Evolutionary conservation across 2,888 invertebrate species (phyloP).

Genomic region (Apeira syringaria): DNA sequence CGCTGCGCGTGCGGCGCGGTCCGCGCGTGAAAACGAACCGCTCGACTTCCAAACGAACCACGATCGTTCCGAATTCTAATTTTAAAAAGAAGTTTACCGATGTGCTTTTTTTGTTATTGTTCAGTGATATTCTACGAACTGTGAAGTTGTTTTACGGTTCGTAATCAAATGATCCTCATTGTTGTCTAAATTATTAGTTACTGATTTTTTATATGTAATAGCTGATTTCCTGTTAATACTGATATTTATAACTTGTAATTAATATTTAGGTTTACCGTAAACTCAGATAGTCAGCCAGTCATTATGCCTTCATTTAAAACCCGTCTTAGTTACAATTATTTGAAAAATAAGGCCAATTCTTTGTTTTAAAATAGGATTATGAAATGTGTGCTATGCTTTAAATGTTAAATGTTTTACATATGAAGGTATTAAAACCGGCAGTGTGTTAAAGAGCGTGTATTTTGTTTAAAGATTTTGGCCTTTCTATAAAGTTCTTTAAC

Average conservation of each 20-base stretch:
- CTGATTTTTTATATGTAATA: conserved; percentile 39
- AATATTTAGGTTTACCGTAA: conserved; percentile 12
- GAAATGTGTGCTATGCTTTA: no score
- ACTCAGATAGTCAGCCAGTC: no score
- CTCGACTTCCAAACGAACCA: conserved; percentile 56
- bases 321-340: no score
- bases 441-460: no score
- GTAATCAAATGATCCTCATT: conserved; percentile 32
- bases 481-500: no score
- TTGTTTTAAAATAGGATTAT: no score
- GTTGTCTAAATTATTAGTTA: conserved; percentile 39
- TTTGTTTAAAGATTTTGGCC: no score
- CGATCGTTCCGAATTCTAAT: conserved; percentile 55
- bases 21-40: conserved; percentile 47
- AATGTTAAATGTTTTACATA: no score
- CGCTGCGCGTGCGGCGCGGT: conserved; percentile 71
- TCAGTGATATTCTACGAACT: conserved; percentile 42
- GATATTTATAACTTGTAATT: conserved; percentile 25
- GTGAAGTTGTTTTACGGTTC: conserved; percentile 36
- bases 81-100: conserved; percentile 65
- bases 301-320: no score
- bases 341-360: no score
- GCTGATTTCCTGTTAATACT: conserved; percentile 40
- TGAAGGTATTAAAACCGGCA: no score
- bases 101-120: conserved; percentile 43